phyloP scores from a whole-genome alignment of 2,797 vertebrate species.

The Caiman crocodilus region DNA sequence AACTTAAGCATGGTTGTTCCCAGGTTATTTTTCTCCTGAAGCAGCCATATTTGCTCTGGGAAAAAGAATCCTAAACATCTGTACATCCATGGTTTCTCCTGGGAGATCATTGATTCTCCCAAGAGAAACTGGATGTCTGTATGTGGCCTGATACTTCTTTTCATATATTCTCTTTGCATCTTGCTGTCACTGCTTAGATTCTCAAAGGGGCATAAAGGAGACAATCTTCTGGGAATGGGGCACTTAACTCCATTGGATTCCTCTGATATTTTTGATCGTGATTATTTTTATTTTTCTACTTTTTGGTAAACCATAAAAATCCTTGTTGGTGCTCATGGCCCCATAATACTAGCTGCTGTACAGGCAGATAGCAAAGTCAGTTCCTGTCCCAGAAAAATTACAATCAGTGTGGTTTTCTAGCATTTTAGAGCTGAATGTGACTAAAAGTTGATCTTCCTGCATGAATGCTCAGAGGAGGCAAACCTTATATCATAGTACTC shows the following conservation, averaged over 20 bases:
- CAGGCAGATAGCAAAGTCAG: neutral
- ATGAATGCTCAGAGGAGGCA: neutral
- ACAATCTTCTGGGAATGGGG: neutral
- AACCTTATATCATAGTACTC: accelerated
- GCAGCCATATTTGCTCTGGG: too few relatives aligned
- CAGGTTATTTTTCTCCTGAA: too few relatives aligned
- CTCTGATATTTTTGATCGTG: neutral
- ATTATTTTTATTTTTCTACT: neutral
- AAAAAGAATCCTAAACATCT: too few relatives aligned
- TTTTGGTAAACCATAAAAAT: neutral
- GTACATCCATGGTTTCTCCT: too few relatives aligned
- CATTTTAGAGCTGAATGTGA: neutral
- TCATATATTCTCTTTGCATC: neutral
- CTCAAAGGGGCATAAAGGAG: neutral
- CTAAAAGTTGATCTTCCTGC: neutral
- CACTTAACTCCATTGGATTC: neutral
- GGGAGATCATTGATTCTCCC: too few relatives aligned
- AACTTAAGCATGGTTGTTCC: too few relatives aligned
- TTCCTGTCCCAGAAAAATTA: neutral
- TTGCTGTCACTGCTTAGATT: neutral
- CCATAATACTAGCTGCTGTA: neutral
- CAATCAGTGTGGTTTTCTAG: neutral
- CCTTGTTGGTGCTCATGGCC: neutral
- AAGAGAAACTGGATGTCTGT: too few relatives aligned
- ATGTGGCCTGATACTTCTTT: neutral